Conservation (phyloP, 2,888 invertebrate species). For the Mactromeris polynyma region DNA sequence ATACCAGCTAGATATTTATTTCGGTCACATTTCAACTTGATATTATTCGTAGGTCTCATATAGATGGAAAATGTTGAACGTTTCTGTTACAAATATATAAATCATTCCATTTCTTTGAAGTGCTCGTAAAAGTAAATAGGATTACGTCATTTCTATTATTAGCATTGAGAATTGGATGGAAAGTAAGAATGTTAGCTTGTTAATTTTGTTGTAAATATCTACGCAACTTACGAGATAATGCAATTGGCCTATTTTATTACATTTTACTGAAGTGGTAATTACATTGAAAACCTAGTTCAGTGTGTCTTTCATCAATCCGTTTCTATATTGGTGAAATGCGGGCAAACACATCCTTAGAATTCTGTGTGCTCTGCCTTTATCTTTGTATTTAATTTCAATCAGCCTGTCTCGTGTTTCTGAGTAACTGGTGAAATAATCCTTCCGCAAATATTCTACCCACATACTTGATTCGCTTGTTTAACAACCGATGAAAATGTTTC, state of each 20-base stretch:
- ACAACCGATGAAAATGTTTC: neutral
- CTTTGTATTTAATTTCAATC: neutral
- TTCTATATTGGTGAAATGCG: neutral
- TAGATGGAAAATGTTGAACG: neutral
- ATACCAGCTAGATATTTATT: too few species aligned
- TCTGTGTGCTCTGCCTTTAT: neutral
- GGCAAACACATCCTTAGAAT: neutral
- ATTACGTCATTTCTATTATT: neutral
- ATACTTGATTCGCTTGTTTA: neutral
- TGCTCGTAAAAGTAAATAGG: neutral
- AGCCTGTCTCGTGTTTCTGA: neutral
- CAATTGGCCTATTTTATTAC: neutral
- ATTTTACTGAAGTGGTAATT: neutral
- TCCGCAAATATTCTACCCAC: neutral
- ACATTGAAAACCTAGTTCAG: neutral
- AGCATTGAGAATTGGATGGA: neutral
- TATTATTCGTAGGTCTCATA: too few species aligned
- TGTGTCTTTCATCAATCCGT: neutral
- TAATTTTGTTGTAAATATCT: conserved; percentile 2
- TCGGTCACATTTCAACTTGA: too few species aligned
- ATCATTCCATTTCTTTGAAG: too few species aligned
- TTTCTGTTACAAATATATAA: neutral
- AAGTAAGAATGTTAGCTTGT: neutral
- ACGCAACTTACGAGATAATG: neutral
- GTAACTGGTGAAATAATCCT: neutral